Evolutionary conservation across 1,140 invertebrate species (phyloP).

Genomic region (Hetaerina americana): DNA sequence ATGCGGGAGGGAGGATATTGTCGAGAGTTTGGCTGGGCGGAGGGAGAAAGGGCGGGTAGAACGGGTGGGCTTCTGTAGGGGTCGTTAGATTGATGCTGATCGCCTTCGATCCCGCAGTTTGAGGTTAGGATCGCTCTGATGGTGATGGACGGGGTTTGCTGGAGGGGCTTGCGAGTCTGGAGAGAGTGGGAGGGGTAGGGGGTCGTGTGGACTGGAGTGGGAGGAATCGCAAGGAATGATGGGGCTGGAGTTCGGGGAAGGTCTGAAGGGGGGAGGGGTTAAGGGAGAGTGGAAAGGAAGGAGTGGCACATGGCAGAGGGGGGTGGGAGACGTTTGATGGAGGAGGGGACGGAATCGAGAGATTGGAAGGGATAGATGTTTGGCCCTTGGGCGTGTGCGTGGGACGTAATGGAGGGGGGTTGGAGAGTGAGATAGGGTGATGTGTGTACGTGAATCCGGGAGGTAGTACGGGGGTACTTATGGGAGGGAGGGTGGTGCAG

Average conservation of each 20-base stretch:
- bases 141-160: neutral
- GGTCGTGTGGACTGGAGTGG: too few relatives aligned
- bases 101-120: neutral
- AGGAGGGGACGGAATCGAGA: too few relatives aligned
- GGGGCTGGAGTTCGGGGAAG: too few relatives aligned
- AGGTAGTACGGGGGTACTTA: too few relatives aligned
- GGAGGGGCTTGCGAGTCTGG: neutral
- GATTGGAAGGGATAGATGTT: neutral
- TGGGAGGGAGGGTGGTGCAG: too few relatives aligned
- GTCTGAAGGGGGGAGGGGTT: too few relatives aligned
- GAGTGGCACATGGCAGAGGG: too few relatives aligned
- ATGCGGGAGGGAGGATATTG: neutral
- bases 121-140: neutral
- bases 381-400: neutral
- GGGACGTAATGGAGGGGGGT: neutral
- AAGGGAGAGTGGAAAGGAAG: too few relatives aligned
- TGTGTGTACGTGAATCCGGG: too few relatives aligned
- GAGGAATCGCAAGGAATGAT: too few relatives aligned
- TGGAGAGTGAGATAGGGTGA: neutral
- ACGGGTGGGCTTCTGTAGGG: neutral
- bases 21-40: neutral
- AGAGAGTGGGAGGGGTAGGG: neutral
- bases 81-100: neutral
- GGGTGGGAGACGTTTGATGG: too few relatives aligned
- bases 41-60: neutral